phyloP scores from a whole-genome alignment of 1,140 invertebrate species.

The Plodia interpunctella region DNA sequence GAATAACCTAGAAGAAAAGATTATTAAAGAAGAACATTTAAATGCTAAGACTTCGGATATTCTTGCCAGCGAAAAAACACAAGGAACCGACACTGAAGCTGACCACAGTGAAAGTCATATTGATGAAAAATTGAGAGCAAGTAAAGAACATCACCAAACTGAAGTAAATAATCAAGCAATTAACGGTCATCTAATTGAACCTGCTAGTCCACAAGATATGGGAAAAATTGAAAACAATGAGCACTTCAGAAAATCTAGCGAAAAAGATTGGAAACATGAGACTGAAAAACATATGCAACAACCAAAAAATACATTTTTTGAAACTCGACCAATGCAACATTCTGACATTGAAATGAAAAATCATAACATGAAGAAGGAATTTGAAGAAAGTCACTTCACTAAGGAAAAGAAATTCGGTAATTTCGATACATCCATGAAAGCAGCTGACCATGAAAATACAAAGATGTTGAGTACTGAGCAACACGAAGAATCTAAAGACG shows the following conservation, averaged over 20 bases:
- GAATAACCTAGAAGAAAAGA: background rate
- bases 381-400: background rate
- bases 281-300: background rate
- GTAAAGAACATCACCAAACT: background rate
- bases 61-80: background rate
- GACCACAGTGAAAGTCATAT: background rate
- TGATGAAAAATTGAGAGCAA: background rate
- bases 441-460: background rate
- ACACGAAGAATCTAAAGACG: background rate
- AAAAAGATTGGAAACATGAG: background rate
- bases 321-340: constrained; percentile 1
- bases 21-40: background rate
- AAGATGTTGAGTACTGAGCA: background rate
- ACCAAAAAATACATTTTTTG: background rate
- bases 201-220: background rate
- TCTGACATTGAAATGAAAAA: background rate
- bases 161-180: background rate
- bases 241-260: background rate
- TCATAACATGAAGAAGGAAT: background rate
- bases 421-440: background rate
- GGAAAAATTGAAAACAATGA: background rate
- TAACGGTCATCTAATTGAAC: background rate
- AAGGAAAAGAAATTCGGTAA: background rate
- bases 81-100: background rate
- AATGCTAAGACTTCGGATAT: background rate